Base-by-base conservation (phyloP, 2,888 invertebrate genomes). In the Mesorhabditis sp. region DNA sequence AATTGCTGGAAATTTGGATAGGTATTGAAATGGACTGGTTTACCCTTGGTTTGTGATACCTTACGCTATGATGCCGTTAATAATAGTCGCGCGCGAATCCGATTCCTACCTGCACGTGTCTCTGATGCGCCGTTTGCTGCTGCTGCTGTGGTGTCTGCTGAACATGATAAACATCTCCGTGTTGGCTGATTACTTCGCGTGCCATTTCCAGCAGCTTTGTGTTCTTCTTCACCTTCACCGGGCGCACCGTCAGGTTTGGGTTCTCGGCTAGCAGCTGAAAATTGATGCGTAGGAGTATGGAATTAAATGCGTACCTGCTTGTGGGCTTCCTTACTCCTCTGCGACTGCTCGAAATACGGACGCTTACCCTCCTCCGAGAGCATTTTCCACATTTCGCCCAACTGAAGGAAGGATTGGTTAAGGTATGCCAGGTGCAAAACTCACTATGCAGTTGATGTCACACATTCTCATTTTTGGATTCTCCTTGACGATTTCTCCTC, bases 181-280 rank as follows among this genome's bases (percentile, higher is more conserved):
- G 58, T 50, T 50, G 58, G n/a, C n/a, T 50, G 10, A 50, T 10
- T 13, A 50, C 58, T n/a, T 50, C 58, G 7, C 58, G 58, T 50
- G 58, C 58, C 58, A 50, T 50, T n/a, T 50, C 58, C 58, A 50
- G n/a, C 7, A 50, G 58, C 58, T 50, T 50, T n/a, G 58, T n/a
- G n/a, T 50, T 50, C n/a, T 50, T 50, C 58, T 50, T 50, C 58
- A 50, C 58, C n/a, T 50, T 50, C 58, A 50, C 58, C n/a, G 58
- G 58, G 10, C n/a, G 7, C n/a, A 50, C 58, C 10, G 58, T n/a
- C 7, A 50, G 58, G n/a, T 50, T 10, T 2, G 58, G 58, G n/a
- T 50, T 50, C 1, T 50, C 58, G n/a, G 7, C n/a, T 1, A 50
- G 58, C n/a, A 50, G 58, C 58, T 50, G 58, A 2, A 50, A 50